Conservation (phyloP, 2,797 vertebrate species). For the Menidia menidia region DNA sequence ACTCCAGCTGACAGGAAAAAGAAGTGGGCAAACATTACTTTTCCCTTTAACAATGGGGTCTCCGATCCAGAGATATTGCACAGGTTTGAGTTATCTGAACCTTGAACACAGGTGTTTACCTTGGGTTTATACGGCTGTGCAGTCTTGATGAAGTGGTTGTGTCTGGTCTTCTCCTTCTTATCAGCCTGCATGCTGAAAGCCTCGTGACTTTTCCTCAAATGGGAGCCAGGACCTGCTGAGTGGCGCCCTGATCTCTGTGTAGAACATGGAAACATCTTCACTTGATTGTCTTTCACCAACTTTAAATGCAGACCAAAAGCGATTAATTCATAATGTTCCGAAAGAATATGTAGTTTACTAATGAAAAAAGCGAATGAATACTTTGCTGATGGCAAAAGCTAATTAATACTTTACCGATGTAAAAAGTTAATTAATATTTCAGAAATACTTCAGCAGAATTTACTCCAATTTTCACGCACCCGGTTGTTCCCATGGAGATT, state of each 20-base stretch:
- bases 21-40: background rate
- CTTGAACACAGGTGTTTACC: conserved; percentile 74
- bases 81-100: background rate
- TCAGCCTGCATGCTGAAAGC: conserved; percentile 95
- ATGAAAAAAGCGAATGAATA: no score
- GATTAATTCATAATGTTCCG: background rate
- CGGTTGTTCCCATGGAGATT: conserved; percentile 94
- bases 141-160: conserved; percentile 99
- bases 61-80: background rate
- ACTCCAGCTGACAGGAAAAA: conserved; percentile 83
- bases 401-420: no score
- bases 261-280: conserved; percentile 13
- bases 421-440: no score
- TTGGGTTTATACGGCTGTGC: conserved; percentile 99
- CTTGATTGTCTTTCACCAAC: background rate
- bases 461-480: conserved; percentile 74
- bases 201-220: conserved; percentile 92
- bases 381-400: no score
- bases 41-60: background rate
- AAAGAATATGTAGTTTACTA: no score
- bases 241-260: conserved; percentile 91
- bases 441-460: background rate
- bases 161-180: conserved; percentile 97
- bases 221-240: conserved; percentile 86
- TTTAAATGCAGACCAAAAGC: background rate